These are phyloP conservation scores for Dioctria rufipes DNA, from an alignment of 2,888 invertebrate species.

Conservation along the genomic window DNA sequence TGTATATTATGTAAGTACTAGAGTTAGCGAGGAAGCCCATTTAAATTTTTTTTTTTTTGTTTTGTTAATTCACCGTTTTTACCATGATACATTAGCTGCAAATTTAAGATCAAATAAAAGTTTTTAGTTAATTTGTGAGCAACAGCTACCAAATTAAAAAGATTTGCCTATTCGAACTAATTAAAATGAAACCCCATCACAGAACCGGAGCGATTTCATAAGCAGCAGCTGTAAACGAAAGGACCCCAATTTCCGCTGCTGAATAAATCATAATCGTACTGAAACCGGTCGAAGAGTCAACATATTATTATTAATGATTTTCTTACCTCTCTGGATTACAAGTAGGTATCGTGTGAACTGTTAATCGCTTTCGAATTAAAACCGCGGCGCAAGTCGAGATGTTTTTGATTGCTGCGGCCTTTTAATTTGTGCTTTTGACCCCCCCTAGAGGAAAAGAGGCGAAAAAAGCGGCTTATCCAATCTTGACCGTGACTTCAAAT, in stretches of 20 bases:
- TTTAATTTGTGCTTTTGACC: slow-evolving; percentile 42
- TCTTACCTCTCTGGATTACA: slow-evolving; percentile 19
- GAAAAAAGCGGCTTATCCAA: slow-evolving; percentile 59
- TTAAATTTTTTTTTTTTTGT: too few species aligned
- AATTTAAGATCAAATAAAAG: background rate
- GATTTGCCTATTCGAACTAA: background rate
- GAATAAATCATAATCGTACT: slow-evolving; percentile 35
- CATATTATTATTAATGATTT: slow-evolving; percentile 38
- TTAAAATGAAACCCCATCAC: background rate
- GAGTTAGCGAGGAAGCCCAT: too few species aligned
- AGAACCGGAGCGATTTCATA: too few species aligned
- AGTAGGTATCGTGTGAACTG: slow-evolving; percentile 40
- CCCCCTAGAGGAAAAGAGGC: slow-evolving; percentile 32
- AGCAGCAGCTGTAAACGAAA: background rate
- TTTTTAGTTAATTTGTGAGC: background rate
- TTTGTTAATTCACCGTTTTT: too few species aligned
- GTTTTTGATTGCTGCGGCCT: slow-evolving; percentile 37
- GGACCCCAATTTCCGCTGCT: background rate
- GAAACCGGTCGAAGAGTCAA: slow-evolving; percentile 32
- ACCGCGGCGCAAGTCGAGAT: slow-evolving; percentile 20
- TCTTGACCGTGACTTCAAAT: slow-evolving; percentile 61
- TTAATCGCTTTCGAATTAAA: slow-evolving; percentile 35
- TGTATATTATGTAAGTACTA: too few species aligned
- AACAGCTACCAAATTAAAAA: background rate
- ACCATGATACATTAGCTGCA: too few species aligned